These are phyloP conservation scores for Caenorhabditis tropicalis DNA, from an alignment of 1,140 invertebrate genomes.

Conservation along the genomic window DNA sequence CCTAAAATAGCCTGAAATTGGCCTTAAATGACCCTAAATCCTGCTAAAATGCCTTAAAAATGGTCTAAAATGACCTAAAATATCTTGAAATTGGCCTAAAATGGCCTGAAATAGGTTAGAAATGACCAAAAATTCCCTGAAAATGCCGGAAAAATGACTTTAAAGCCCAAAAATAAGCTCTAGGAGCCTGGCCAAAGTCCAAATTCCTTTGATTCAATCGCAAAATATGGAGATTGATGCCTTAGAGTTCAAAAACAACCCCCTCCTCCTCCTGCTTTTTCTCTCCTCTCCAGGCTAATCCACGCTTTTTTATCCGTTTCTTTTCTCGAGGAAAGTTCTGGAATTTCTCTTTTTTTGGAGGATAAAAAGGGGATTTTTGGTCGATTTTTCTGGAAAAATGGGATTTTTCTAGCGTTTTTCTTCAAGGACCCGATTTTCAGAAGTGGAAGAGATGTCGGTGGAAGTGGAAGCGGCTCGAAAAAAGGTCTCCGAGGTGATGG, in stretches of 20 bases:
- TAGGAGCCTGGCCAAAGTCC: background rate
- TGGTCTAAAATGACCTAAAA: background rate
- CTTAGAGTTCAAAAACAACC: too few relatives aligned
- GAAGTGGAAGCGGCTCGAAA: background rate
- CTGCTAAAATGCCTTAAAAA: background rate
- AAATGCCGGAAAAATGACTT: background rate
- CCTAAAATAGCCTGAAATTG: background rate
- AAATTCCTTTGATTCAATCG: background rate
- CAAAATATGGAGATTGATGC: background rate
- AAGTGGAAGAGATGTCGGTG: slow-evolving; percentile 19
- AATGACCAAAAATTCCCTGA: background rate
- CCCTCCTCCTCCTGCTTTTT: too few relatives aligned
- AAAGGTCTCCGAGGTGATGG: background rate
- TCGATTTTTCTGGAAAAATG: too few relatives aligned
- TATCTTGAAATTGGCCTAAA: background rate
- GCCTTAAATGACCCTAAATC: background rate
- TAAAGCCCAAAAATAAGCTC: background rate
- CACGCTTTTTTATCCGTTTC: too few relatives aligned
- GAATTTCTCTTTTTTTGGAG: too few relatives aligned
- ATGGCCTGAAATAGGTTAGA: background rate
- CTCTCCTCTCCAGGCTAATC: too few relatives aligned
- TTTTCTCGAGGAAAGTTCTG: too few relatives aligned
- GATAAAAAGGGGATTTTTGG: too few relatives aligned
- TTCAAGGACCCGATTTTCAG: background rate
- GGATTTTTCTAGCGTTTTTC: too few relatives aligned